Evolutionary conservation across 2,797 vertebrate species (phyloP).

Genomic region (Lithobates sylvaticus): DNA sequence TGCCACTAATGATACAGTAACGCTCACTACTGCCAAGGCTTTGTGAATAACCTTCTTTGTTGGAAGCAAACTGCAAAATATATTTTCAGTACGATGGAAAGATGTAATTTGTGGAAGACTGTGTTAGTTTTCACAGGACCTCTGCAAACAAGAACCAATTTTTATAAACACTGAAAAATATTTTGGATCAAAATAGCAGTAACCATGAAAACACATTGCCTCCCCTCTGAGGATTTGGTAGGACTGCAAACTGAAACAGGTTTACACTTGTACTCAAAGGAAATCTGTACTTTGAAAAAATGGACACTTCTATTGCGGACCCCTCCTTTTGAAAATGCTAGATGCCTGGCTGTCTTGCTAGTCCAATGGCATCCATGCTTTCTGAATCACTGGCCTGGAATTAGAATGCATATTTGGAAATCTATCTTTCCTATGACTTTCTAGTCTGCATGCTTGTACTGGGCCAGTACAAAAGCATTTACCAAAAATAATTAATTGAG

Average conservation of each 20-base stretch:
- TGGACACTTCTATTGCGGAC: too few species aligned
- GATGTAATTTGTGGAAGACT: slow-evolving; percentile 49
- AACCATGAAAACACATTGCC: slow-evolving; percentile 42
- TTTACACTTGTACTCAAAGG: not conserved
- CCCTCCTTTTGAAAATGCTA: too few species aligned
- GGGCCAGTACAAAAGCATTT: too few species aligned
- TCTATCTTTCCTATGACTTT: too few species aligned
- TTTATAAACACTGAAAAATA: slow-evolving; percentile 44
- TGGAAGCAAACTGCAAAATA: slow-evolving; percentile 45
- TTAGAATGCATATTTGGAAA: too few species aligned
- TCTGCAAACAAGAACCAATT: slow-evolving; percentile 47
- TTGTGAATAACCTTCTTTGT: slow-evolving; percentile 55
- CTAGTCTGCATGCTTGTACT: too few species aligned
- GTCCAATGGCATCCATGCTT: too few species aligned
- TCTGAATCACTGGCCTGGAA: too few species aligned
- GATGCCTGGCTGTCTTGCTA: too few species aligned
- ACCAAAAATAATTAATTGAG: too few species aligned
- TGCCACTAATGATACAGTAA: slow-evolving; percentile 39
- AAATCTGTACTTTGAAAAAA: not conserved
- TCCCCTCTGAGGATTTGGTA: not conserved
- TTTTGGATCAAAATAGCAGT: slow-evolving; percentile 48
- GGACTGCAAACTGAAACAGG: slow-evolving; percentile 25
- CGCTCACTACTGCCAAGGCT: slow-evolving; percentile 33
- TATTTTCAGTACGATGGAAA: slow-evolving; percentile 49
- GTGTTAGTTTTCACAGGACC: slow-evolving; percentile 46